These are phyloP conservation scores for Cantharis rustica DNA, from an alignment of 2,888 invertebrate species.

Conservation along the genomic window DNA sequence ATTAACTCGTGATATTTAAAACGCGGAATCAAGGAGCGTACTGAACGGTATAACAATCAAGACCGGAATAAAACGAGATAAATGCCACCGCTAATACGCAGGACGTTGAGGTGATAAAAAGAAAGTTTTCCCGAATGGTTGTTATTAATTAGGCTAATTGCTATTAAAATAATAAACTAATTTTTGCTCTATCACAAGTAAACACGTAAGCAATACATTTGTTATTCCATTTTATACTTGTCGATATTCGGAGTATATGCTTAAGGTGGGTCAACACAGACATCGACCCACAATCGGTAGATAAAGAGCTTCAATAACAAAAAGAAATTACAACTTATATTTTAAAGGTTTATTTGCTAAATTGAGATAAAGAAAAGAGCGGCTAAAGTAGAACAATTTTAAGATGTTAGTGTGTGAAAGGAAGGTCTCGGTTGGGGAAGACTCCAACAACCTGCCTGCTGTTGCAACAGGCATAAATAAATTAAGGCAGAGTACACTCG, in stretches of 20 bases:
- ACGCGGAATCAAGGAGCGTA: not conserved
- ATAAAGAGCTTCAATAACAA: not conserved
- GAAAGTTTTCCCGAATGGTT: not conserved
- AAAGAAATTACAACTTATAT: not conserved
- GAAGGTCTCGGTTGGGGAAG: too few species aligned
- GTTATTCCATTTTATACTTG: not conserved
- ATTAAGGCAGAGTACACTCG: too few species aligned
- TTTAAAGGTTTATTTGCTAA: too few species aligned
- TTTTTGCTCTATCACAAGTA: not conserved
- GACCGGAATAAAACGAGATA: constrained; percentile 10
- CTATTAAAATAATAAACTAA: not conserved
- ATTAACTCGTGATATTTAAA: not conserved
- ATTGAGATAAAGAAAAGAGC: too few species aligned
- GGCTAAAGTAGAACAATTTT: too few species aligned
- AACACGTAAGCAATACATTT: not conserved
- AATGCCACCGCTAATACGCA: not conserved
- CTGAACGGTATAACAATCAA: constrained; percentile 6
- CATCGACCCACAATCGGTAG: not conserved
- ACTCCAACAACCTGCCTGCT: too few species aligned
- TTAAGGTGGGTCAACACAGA: not conserved
- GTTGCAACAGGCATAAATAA: too few species aligned
- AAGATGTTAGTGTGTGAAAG: too few species aligned
- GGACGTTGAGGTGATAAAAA: not conserved
- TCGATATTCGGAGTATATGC: not conserved
- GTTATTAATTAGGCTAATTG: not conserved